A percentile compares a stretch with the other conserved stretches of the same genome.
Evolutionary conservation across 2,113 vertebrate species (phyloP).

Genomic region (Nestor notabilis): DNA sequence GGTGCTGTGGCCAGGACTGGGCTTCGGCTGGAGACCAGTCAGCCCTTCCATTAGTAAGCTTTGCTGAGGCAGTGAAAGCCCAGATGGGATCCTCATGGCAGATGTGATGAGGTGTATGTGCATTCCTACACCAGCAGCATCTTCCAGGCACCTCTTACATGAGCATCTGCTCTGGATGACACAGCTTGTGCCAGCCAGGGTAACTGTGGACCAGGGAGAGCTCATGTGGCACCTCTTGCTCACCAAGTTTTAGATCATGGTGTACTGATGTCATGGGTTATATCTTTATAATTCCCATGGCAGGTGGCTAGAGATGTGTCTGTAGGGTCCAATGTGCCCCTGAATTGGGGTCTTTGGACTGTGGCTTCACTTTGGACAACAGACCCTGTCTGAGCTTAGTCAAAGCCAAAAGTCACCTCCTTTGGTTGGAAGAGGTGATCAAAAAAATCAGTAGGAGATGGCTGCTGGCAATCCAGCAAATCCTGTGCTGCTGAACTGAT

Average conservation of each 20-base stretch:
- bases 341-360: neutral
- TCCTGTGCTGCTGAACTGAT: neutral
- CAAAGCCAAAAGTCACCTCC: neutral
- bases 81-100: neutral
- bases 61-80: neutral
- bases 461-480: neutral
- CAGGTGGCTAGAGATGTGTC: rapidly evolving
- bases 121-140: neutral
- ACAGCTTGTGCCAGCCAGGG: rapidly evolving
- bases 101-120: neutral
- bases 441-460: neutral
- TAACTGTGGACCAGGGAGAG: neutral
- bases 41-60: neutral
- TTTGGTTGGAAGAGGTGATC: neutral
- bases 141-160: neutral
- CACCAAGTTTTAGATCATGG: neutral
- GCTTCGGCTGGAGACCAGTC: neutral
- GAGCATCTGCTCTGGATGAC: neutral
- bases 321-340: neutral
- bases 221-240: neutral
- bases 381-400: neutral
- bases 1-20: neutral
- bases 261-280: neutral
- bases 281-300: neutral
- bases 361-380: neutral